Evolutionary conservation across 2,113 vertebrate species (phyloP).

Genomic region (Nothoprocta perdicaria): DNA sequence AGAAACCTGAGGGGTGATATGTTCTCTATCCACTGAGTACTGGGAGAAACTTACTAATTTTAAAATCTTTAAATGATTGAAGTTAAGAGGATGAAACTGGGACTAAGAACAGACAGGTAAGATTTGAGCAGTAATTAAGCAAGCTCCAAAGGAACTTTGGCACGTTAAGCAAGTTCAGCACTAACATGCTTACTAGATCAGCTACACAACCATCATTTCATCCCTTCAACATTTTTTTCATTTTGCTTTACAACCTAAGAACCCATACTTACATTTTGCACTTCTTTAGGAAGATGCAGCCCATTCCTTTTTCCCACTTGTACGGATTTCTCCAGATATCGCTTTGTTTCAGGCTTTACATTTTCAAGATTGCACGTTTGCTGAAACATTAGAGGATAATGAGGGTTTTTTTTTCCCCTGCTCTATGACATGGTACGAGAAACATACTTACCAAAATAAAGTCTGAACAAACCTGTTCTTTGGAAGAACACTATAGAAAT

Average conservation of each 20-base stretch:
- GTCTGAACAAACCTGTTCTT: not conserved
- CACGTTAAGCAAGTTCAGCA: not conserved
- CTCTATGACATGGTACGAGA: not conserved
- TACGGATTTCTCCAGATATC: conserved; percentile 88
- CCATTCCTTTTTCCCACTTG: conserved; percentile 89
- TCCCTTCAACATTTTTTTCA: not conserved
- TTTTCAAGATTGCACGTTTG: conserved; percentile 76
- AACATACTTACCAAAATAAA: not conserved
- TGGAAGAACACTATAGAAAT: not conserved
- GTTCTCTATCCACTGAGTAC: not conserved
- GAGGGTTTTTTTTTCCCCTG: conserved; percentile 10
- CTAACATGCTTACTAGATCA: not conserved
- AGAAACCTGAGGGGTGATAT: not conserved
- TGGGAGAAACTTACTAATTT: not conserved
- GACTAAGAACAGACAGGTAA: not conserved
- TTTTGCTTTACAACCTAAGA: not conserved
- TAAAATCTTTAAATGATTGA: not conserved
- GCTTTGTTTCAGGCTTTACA: conserved; percentile 85
- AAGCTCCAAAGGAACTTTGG: not conserved
- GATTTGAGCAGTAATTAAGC: not conserved
- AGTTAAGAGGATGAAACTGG: not conserved
- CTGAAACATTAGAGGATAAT: conserved; percentile 75
- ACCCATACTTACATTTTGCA: conserved; percentile 83
- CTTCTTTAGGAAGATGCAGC: conserved; percentile 88
- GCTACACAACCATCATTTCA: not conserved